phyloP scores from a whole-genome alignment of 2,113 vertebrate species.

The Prunella fulvescens region DNA sequence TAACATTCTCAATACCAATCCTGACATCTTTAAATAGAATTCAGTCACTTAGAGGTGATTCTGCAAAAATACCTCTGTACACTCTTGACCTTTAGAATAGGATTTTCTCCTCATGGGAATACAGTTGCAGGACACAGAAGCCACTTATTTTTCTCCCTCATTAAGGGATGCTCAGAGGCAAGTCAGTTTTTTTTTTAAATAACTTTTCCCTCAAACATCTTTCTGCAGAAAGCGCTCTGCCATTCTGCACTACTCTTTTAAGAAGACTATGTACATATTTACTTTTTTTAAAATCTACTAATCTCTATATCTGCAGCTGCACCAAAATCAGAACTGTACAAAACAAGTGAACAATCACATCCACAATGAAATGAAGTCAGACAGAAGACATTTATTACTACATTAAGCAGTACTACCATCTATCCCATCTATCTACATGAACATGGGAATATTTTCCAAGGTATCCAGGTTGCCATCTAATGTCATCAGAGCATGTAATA shows the following conservation, averaged over 20 bases:
- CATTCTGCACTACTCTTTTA: neutral
- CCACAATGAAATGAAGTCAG: neutral
- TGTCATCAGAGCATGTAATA: neutral
- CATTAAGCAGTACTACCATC: neutral
- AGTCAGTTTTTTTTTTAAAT: neutral
- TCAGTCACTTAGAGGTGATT: neutral
- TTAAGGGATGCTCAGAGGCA: neutral
- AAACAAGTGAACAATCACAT: neutral
- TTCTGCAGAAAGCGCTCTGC: neutral
- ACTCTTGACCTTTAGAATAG: neutral
- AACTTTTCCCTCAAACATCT: neutral
- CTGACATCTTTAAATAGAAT: neutral
- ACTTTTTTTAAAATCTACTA: neutral
- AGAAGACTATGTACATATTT: neutral
- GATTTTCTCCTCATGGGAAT: neutral
- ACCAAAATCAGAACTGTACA: neutral
- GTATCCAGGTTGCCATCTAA: neutral
- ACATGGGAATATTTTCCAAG: neutral
- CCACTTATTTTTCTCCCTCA: neutral
- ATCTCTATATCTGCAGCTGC: neutral
- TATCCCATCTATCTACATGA: fast-evolving
- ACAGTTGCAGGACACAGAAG: neutral
- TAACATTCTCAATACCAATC: neutral
- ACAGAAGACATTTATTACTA: neutral
- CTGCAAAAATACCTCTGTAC: neutral